phyloP scores from a whole-genome alignment of 2,797 vertebrate species.

The Rhinogobio ventralis region DNA sequence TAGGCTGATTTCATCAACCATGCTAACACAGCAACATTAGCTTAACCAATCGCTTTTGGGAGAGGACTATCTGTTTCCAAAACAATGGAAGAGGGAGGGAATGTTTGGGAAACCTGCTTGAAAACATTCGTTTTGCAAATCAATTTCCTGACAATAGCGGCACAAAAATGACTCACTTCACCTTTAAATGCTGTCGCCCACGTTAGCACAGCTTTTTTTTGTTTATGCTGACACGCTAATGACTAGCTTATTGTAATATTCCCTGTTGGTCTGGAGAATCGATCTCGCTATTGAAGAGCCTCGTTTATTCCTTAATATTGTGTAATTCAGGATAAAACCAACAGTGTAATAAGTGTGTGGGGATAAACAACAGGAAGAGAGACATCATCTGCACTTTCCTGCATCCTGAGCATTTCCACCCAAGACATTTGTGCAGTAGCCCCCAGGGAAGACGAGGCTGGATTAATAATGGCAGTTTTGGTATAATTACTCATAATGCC shows the following conservation, averaged over 20 bases:
- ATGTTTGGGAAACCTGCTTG: neutral
- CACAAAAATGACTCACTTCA: conserved; percentile 19
- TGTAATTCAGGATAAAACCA: conserved; percentile 50
- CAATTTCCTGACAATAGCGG: neutral
- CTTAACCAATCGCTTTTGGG: neutral
- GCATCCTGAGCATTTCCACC: conserved; percentile 55
- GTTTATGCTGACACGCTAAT: conserved; percentile 13
- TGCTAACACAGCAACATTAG: neutral
- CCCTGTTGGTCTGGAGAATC: conserved; percentile 23
- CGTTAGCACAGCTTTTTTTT: neutral
- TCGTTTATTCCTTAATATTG: conserved; percentile 18
- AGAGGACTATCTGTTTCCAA: neutral
- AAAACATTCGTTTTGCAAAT: neutral
- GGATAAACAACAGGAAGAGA: conserved; percentile 53
- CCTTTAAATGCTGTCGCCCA: conserved; percentile 27
- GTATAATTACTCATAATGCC: conserved; percentile 86
- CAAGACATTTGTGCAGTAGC: conserved; percentile 74
- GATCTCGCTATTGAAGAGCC: conserved; percentile 7
- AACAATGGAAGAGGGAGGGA: neutral
- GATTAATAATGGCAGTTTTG: conserved; percentile 86
- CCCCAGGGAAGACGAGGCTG: conserved; percentile 76
- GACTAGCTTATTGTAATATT: conserved; percentile 31
- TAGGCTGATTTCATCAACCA: neutral
- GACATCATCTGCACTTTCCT: conserved; percentile 69
- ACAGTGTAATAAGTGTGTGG: conserved; percentile 51